Evolutionary conservation across 2,888 invertebrate genomes (phyloP).

Genomic region (Ectemnius continuus): DNA sequence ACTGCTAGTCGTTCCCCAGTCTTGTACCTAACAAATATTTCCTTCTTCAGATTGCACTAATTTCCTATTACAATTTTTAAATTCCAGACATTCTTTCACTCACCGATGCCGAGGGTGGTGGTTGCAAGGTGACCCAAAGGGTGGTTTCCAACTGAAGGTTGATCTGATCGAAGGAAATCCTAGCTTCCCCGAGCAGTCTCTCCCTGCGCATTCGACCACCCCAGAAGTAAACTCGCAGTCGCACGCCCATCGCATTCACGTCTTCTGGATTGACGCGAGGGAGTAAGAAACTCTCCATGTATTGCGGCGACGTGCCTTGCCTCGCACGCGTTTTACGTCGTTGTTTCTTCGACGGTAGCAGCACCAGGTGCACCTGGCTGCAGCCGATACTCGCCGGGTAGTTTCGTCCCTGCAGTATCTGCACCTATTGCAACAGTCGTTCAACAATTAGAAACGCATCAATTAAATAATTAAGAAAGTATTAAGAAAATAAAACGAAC

Average conservation of each 20-base stretch:
- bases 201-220: slow-evolving; percentile 96
- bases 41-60: neutral
- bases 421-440: slow-evolving; percentile 78
- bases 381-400: slow-evolving; percentile 85
- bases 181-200: slow-evolving; percentile 92
- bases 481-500: slow-evolving; percentile 67
- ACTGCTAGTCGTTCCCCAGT: slow-evolving; percentile 75
- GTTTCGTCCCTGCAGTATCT: slow-evolving; percentile 92
- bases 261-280: slow-evolving; percentile 97
- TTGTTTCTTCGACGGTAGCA: slow-evolving; percentile 95
- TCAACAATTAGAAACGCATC: neutral
- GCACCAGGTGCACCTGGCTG: slow-evolving; percentile 90
- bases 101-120: slow-evolving; percentile 73
- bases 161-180: slow-evolving; percentile 93
- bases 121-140: slow-evolving; percentile 91
- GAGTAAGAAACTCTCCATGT: slow-evolving; percentile 94
- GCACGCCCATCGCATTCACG: slow-evolving; percentile 93
- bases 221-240: slow-evolving; percentile 91
- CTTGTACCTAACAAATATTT: slow-evolving; percentile 61
- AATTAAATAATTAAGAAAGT: neutral
- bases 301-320: slow-evolving; percentile 93
- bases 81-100: neutral
- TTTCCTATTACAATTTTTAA: neutral
- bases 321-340: slow-evolving; percentile 96
- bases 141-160: slow-evolving; percentile 94